Evolutionary conservation across 2,113 vertebrate species (phyloP), one percentile per base, ranked within the genome.

Genomic region (Numida meleagris): DNA sequence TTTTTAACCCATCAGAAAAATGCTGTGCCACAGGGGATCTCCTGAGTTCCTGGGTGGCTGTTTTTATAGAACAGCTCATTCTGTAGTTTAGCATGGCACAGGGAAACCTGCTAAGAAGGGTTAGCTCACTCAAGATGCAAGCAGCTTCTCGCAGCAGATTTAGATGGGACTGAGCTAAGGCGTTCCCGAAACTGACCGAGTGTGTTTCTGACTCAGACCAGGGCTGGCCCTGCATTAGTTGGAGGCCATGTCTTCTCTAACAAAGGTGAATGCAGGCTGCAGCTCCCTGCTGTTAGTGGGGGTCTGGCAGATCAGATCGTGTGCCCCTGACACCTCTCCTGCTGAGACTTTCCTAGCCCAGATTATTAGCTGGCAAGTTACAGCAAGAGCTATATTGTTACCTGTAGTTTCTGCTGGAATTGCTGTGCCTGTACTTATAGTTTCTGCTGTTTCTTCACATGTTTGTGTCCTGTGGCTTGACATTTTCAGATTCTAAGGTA

Each of bases 41-140:
- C 29, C 29, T 46, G 24, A 71, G 40, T 73, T 88, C 36, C 31
- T 80, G 82, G 53, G 50, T 51, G 19, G 31, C 82, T 72, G 34
- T 29, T 84, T n/a, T 91, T 89, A 68, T 73, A 50, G 36, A 70
- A 33, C 14, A 27, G 13, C 78, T 87, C 59, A 6, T 88, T 83
- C 33, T 9, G 2, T 57, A 48, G n/a, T 67, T 73, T 20, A 81
- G 89, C 86, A 23, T 6, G 38, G 14, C 13, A 40, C 25, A 50
- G 29, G 72, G 62, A 90, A 87, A 79, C 36, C 59, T 85, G 8
- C 36, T 46, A 38, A 46, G 58, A 73, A 6, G 55, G 45, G 50
- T 46, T 81, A 18, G 24, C 33, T 65, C 31, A 15, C 23, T 73
- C 7, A 15, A 25, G 43, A 3, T 9, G 19, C 75, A 48, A 13